Evolutionary conservation across 2,797 vertebrate genomes (phyloP), one percentile per base, ranked within the genome.

Genomic region (Trematocara caparti): DNA sequence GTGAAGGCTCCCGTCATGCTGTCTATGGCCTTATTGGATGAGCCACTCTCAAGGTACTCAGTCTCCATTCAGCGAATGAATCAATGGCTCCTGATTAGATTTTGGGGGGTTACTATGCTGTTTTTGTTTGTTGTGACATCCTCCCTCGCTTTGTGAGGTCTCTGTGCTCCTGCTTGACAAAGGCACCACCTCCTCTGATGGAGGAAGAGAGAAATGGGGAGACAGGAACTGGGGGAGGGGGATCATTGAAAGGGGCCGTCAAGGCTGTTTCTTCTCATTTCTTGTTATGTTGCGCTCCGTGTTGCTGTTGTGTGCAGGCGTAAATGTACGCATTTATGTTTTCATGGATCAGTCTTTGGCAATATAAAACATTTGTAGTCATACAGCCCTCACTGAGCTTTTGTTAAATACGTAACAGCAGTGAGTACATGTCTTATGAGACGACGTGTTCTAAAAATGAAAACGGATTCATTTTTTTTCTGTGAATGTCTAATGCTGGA

Each of bases 61-160:
- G 90, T 89, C 95, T 94, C 92, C 85, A 94, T 95, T 95, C 94
- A 95, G 86, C 82, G 78, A 87, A 86, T 92, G 92, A 94, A 94
- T 95, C 93, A 95, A 95, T 95, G 92, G 88, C 85, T 90, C 89
- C 92, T 94, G 94, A 95, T 95, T 94, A 93, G 93, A 94, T 95
- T 95, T 94, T 69, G 82, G 89, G 90, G 91, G 92, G 92, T 92
- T 94, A 93, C 93, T 92, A 90, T 92, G 89, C 90, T 94, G 92
- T 93, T 95, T 95, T 94, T 94, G 94, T 95, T 95, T 95, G 94
- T 95, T 95, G 92, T 94, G 94, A 95, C 94, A 95, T 95, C 92
- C 91, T 92, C 83, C 86, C 92, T 91, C 72, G 88, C 92, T 94
- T 93, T 93, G 91, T 94, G 93, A 93, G 90, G 90, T 94, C 92